A percentile compares a stretch with the other conserved stretches of the same genome.
These are phyloP conservation scores for Protonemura montana DNA, from an alignment of 2,888 invertebrate genomes.

Conservation along the genomic window DNA sequence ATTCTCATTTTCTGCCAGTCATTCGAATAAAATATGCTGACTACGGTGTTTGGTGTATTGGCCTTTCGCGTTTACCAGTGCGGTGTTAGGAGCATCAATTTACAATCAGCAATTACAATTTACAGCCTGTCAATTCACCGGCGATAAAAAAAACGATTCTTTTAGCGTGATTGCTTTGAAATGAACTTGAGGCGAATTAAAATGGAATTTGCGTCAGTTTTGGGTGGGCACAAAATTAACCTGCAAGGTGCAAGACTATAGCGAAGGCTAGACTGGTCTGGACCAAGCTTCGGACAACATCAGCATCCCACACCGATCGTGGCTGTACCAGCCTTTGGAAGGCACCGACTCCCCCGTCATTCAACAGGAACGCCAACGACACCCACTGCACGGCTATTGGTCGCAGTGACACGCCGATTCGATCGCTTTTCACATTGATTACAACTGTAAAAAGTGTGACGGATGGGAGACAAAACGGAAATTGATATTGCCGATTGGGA, in stretches of 20 bases:
- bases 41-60: not conserved
- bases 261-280: conserved; percentile 4
- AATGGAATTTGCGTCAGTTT: not conserved
- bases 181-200: not conserved
- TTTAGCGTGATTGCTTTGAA: not conserved
- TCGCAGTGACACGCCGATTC: not conserved
- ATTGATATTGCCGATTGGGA: not conserved
- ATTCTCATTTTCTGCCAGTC: not conserved
- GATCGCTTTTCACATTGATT: not conserved
- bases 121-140: not conserved
- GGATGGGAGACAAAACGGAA: not conserved
- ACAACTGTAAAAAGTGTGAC: not conserved
- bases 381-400: not conserved
- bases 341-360: not conserved
- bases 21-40: not conserved
- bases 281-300: not conserved
- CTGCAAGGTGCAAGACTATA: not conserved
- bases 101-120: not conserved
- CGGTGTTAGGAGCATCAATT: not conserved
- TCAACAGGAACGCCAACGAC: not conserved
- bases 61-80: not conserved
- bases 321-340: not conserved
- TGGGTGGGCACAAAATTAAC: not conserved
- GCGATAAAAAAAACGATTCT: not conserved
- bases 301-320: not conserved